phyloP scores from a whole-genome alignment of 2,797 vertebrate species.

The Echiichthys vipera region DNA sequence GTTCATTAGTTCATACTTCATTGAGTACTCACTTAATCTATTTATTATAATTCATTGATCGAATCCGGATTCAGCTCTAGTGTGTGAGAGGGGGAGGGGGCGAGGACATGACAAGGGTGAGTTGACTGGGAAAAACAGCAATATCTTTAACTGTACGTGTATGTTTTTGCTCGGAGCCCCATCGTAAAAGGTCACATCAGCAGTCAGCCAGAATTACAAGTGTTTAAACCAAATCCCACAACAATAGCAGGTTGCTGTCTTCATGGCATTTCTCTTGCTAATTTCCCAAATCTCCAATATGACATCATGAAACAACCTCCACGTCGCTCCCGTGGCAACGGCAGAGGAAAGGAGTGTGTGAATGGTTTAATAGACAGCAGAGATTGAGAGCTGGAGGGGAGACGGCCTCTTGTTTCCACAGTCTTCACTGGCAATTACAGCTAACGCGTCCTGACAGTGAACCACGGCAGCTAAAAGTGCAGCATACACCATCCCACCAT shows the following conservation, averaged over 20 bases:
- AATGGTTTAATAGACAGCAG: slow-evolving; percentile 48
- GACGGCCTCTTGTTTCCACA: slow-evolving; percentile 46
- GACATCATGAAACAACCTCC: slow-evolving; percentile 19
- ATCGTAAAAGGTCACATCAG: background rate
- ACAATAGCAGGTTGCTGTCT: background rate
- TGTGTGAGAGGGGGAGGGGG: background rate
- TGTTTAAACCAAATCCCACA: background rate
- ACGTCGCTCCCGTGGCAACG: slow-evolving; percentile 1
- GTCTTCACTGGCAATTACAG: slow-evolving; percentile 69
- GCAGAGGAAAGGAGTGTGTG: slow-evolving; percentile 28
- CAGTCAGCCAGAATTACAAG: background rate
- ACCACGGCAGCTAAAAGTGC: slow-evolving; percentile 70
- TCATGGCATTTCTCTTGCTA: background rate
- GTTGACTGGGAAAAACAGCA: too few species aligned
- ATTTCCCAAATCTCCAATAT: slow-evolving; percentile 18
- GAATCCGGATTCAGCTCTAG: too few species aligned
- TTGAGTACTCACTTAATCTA: background rate
- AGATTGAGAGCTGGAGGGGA: slow-evolving; percentile 42
- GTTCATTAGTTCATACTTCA: too few species aligned
- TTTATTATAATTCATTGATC: background rate
- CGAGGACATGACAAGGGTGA: background rate
- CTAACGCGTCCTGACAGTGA: slow-evolving; percentile 75
- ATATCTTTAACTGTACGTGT: background rate
- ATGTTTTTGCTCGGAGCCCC: background rate
- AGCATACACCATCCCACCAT: slow-evolving; percentile 34